phyloP scores from a whole-genome alignment of 2,113 vertebrate genomes.

The Callithrix jacchus region DNA sequence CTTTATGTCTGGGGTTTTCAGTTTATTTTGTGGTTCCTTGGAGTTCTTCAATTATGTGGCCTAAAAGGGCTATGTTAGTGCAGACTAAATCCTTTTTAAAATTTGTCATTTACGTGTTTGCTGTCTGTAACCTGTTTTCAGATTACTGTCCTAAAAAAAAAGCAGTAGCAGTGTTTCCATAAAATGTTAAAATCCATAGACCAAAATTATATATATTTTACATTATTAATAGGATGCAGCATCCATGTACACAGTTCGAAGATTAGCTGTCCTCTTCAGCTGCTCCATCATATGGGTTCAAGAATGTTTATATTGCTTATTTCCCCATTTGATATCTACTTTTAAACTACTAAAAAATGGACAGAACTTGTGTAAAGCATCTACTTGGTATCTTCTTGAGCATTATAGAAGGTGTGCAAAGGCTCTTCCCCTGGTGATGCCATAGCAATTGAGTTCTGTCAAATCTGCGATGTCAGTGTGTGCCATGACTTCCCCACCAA shows the following conservation, averaged over 20 bases:
- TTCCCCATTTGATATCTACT: not conserved
- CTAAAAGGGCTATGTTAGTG: constrained; percentile 68
- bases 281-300: not conserved
- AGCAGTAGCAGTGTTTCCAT: constrained; percentile 39
- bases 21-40: constrained; percentile 76
- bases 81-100: constrained; percentile 68
- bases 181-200: constrained; percentile 18
- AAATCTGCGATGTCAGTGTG: not conserved
- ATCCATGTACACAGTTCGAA: not conserved
- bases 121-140: constrained; percentile 66
- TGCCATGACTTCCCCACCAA: not conserved
- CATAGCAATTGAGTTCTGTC: not conserved
- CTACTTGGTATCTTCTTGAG: not conserved
- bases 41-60: constrained; percentile 77
- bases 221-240: not conserved
- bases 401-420: not conserved
- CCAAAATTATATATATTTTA: not conserved
- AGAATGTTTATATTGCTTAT: not conserved
- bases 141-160: constrained; percentile 40
- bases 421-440: not conserved
- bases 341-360: not conserved
- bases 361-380: not conserved
- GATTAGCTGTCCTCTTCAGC: not conserved
- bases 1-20: constrained; percentile 73
- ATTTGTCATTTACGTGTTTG: constrained; percentile 72